Base-by-base conservation (phyloP, 1,140 invertebrate genomes). In the Metaphire vulgaris region DNA sequence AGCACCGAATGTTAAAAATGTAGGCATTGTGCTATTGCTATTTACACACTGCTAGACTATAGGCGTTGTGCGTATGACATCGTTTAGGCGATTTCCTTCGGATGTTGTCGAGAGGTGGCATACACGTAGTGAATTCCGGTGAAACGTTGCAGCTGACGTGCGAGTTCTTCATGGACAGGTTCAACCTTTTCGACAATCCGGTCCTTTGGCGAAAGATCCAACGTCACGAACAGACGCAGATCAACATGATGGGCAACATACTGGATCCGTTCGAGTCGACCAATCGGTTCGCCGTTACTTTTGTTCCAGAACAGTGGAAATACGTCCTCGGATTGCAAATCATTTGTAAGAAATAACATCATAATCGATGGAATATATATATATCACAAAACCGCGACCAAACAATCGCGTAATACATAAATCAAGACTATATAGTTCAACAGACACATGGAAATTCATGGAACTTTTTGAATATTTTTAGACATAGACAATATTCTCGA, bases 151-250 rank as follows among this genome's bases (percentile, higher is more conserved):
- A 21, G 1, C 72, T 73, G 14, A 15, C 30, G 1, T 73, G 72
- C 21, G 72, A 73, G 34, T 73, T 73, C 72, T 29, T 34, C 33
- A 73, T 41, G 15, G 28, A 28, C 1, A 73, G 33, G n/a, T 73
- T 73, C 41, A 64, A 73, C 41, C 32, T 73, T n/a, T 73, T 73
- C 72, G 72, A 73, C 34, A 73, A 73, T 41, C 72, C 72, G n/a
- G 34, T 73, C 14, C 32, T 73, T 14, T 73, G 72, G 72, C 32
- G 72, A 1, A 73, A 73, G 72, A n/a, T 68, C 14, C 74, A 74
- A 28, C 30, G 28, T 29, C 28, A 68, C 2, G 74, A 74, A 68
- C 56, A 67, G 28, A 28, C n/a, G 26, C 28, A 74, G 26, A 26
- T 74, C 16, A 74, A 74, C 65, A 74, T 74, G 30, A 67, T 67